Percentiles rank a stretch among this genome's conserved stretches.
These are phyloP conservation scores for Cantharis lateralis DNA, from an alignment of 2,888 invertebrate genomes.

Conservation along the genomic window DNA sequence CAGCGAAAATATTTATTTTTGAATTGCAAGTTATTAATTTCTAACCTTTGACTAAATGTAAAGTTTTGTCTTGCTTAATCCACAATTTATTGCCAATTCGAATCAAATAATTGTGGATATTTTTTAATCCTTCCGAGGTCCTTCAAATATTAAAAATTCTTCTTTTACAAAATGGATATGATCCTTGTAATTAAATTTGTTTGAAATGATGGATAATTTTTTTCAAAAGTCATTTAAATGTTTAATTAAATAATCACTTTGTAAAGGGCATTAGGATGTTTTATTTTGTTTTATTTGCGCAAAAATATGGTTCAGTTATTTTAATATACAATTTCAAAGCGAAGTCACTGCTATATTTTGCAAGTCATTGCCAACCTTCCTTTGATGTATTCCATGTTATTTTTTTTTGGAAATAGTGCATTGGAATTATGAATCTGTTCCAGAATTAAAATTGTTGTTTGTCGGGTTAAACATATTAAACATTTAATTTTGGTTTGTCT, in stretches of 20 bases:
- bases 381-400: not conserved
- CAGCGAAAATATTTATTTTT: too few relatives aligned
- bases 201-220: not conserved
- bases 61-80: too few relatives aligned
- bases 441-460: not conserved
- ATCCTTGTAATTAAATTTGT: not conserved
- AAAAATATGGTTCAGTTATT: not conserved
- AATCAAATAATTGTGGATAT: too few relatives aligned
- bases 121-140: too few relatives aligned
- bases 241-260: not conserved
- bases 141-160: too few relatives aligned
- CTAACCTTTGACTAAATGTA: too few relatives aligned
- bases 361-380: not conserved
- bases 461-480: not conserved
- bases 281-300: not conserved
- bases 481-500: not conserved
- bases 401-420: not conserved
- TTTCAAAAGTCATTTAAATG: not conserved
- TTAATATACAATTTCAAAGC: not conserved
- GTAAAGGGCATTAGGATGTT: not conserved
- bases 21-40: too few relatives aligned
- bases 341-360: not conserved
- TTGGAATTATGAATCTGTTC: not conserved
- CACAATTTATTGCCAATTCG: too few relatives aligned
- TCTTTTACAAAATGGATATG: not conserved